Evolutionary conservation across 2,113 vertebrate species (phyloP), one percentile per base, ranked within the genome.

Genomic region (Thermophis baileyi): DNA sequence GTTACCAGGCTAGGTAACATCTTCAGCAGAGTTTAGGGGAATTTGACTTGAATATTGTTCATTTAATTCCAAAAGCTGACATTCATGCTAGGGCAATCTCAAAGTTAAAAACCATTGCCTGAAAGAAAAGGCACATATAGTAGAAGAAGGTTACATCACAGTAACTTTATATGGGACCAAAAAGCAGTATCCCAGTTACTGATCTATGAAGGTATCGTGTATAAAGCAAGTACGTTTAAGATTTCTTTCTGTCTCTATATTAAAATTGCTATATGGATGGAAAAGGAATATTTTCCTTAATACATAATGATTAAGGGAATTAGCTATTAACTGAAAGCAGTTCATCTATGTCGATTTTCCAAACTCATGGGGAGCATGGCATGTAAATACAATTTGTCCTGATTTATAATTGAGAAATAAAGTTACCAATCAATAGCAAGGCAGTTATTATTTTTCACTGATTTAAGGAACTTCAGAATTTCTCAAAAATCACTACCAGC

Each of bases 31-130:
- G 18, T 20, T 54, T 54, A 54, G 4, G 53, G 18, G 53, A 54
- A 54, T 54, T 54, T 54, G 4, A 20, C 18, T 54, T 93, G 94
- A 95, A 90, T 88, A 93, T 88, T 89, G 51, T 86, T 95, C 35
- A 4, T 93, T 93, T 94, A 94, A 27, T 54, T 94, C 92, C 92
- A 94, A 87, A 94, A 95, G 94, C 93, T 95, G 94, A 92, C 87
- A 57, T 81, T 55, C 60, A 91, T 86, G 51, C 87, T 94, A 89
- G 63, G 30, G 2, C n/a, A 74, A 74, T 40, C 20, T 74, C 6
- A 2, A 35, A 4, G 4, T 35, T 35, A 69, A n/a, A 74, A 35
- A 74, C n/a, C n/a, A 35, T 74, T 74, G 5, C 69, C 35, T 20
- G 16, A n/a, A 87, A 92, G 91, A 89, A 30, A 74, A 94, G 57